Percentiles rank a stretch among this genome's conserved stretches.
Conservation (phyloP, 2,888 invertebrate genomes). For the Coelopa pilipes region DNA sequence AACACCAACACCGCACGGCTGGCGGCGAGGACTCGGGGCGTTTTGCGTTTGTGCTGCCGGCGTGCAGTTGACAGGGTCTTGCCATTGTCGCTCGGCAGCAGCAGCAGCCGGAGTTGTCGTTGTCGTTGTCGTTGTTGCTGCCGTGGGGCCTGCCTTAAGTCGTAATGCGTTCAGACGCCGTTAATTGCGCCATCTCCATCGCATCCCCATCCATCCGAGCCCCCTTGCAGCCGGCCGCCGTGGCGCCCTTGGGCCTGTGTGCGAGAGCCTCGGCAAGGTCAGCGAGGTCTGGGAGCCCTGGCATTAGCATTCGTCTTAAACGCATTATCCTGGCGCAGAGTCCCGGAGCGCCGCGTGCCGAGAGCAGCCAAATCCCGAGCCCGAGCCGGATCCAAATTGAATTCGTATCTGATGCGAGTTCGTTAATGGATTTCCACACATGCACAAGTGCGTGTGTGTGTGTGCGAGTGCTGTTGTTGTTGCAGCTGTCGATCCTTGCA, state of each 20-base stretch:
- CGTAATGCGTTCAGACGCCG: constrained; percentile 1
- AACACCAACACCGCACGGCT: neutral
- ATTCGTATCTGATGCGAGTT: constrained; percentile 1
- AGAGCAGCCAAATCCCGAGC: neutral
- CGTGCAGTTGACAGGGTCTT: neutral
- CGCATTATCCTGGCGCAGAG: neutral
- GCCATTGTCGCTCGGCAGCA: neutral
- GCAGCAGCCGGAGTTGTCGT: neutral
- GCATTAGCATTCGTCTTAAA: constrained; percentile 8
- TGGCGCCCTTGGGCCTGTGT: too few relatives aligned
- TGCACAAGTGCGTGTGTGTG: neutral
- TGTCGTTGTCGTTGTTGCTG: constrained; percentile 5
- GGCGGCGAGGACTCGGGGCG: neutral
- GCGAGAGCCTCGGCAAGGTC: neutral
- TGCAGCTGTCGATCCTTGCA: too few relatives aligned
- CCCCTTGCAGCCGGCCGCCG: neutral
- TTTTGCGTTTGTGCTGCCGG: too few relatives aligned
- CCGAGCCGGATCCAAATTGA: constrained; percentile 9
- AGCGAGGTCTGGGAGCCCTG: constrained; percentile 7
- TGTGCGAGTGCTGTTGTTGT: too few relatives aligned
- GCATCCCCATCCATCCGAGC: neutral
- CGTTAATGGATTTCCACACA: constrained; percentile 7
- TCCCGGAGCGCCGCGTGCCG: neutral
- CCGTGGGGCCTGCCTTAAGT: constrained; percentile 4
- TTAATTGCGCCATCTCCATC: constrained; percentile 6